Evolutionary conservation across 2,797 vertebrate species (phyloP).

Genomic region (Carapus acus): DNA sequence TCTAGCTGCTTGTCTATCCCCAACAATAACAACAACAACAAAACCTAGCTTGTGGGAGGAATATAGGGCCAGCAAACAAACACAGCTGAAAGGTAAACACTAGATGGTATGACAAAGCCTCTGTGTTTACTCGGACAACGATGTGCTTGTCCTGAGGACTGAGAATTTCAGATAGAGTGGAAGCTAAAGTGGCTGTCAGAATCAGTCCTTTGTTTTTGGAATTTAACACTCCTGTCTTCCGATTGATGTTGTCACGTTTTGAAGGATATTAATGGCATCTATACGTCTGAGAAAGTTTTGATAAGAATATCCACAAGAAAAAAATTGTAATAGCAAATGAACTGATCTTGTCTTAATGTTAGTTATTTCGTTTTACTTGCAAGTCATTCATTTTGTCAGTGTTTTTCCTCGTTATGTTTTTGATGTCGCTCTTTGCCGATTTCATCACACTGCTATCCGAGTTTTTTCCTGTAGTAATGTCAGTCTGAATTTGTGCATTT

Average conservation of each 20-base stretch:
- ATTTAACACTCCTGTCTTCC: no score
- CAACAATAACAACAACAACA: background rate
- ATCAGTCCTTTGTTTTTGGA: no score
- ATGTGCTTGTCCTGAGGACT: conserved; percentile 46
- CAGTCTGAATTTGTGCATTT: no score
- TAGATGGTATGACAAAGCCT: conserved; percentile 34
- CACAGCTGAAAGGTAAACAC: conserved; percentile 54
- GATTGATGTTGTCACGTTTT: no score
- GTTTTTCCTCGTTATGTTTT: background rate
- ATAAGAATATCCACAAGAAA: no score
- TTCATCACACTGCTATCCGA: no score
- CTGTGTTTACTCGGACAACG: conserved; percentile 53
- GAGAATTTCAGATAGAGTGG: conserved; percentile 40
- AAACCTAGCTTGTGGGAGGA: conserved; percentile 17
- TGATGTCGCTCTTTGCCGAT: no score
- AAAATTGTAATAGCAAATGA: no score
- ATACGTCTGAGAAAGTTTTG: no score
- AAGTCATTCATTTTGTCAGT: no score
- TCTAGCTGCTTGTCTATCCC: no score
- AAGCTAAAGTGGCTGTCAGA: conserved; percentile 40
- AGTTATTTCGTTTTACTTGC: background rate
- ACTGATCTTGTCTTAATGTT: background rate
- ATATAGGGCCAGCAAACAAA: conserved; percentile 44
- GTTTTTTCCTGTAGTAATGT: no score
- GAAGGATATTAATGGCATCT: background rate